A percentile compares a stretch with the other conserved stretches of the same genome.
Conservation (phyloP, 2,888 invertebrate genomes). For the Chymomyza amoena region DNA sequence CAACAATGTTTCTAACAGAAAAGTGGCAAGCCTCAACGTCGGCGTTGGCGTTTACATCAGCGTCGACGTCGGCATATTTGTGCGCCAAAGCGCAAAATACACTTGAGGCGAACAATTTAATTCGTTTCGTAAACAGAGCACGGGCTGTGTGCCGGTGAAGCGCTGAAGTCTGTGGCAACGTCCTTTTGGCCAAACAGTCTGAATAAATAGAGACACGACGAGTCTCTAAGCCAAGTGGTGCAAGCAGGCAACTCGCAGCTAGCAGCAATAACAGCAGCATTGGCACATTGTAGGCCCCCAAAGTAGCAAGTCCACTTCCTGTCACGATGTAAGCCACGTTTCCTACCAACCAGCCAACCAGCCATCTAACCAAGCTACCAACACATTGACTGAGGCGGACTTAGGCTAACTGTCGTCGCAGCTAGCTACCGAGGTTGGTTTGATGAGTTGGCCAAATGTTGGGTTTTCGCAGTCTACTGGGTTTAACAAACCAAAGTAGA, state of each 20-base stretch:
- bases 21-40: conserved; percentile 1
- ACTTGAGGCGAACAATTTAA: conserved; percentile 73
- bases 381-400: conserved; percentile 12
- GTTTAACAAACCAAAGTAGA: too few relatives aligned
- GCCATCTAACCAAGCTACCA: not conserved
- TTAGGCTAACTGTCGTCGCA: not conserved
- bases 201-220: conserved; percentile 31
- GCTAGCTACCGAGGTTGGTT: not conserved
- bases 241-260: conserved; percentile 23
- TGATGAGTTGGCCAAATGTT: too few relatives aligned
- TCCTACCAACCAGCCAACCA: not conserved
- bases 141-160: conserved; percentile 21
- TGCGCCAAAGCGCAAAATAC: conserved; percentile 67
- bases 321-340: conserved; percentile 59
- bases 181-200: conserved; percentile 22
- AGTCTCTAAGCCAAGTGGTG: conserved; percentile 25
- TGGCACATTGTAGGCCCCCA: conserved; percentile 5
- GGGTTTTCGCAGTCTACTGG: too few relatives aligned
- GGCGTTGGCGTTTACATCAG: not conserved
- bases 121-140: conserved; percentile 69
- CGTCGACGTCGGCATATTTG: conserved; percentile 42
- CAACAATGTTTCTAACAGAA: not conserved
- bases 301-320: conserved; percentile 64
- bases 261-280: conserved; percentile 18
- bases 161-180: not conserved